A percentile compares a stretch with the other conserved stretches of the same genome.
Evolutionary conservation across 2,888 invertebrate genomes (phyloP).

Genomic region (Shargacucullia verbasci): DNA sequence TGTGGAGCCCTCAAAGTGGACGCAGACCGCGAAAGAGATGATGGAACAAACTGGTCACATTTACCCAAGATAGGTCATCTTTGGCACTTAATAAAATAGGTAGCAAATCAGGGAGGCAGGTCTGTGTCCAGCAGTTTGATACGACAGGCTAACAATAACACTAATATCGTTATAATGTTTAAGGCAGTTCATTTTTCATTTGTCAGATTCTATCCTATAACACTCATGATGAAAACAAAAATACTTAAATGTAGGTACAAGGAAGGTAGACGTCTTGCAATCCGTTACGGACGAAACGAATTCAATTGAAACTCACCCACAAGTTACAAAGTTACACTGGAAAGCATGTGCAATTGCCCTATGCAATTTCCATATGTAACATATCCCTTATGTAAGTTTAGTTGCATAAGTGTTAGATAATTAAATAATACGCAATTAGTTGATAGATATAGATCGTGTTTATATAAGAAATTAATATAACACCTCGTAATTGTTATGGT

Average conservation of each 20-base stretch:
- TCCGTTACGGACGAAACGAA: constrained; percentile 14
- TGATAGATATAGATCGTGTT: constrained; percentile 32
- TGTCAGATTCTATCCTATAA: not conserved
- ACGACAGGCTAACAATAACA: too few relatives aligned
- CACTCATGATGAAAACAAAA: not conserved
- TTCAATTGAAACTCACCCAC: constrained; percentile 11
- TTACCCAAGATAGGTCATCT: too few relatives aligned
- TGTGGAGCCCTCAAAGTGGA: too few relatives aligned
- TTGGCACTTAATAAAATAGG: too few relatives aligned
- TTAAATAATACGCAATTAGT: constrained; percentile 32
- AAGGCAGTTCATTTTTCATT: not conserved
- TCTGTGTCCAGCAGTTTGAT: too few relatives aligned
- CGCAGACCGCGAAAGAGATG: too few relatives aligned
- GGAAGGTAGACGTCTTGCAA: constrained; percentile 8
- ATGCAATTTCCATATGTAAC: constrained; percentile 11
- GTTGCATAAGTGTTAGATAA: constrained; percentile 40
- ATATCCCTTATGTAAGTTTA: constrained; percentile 31
- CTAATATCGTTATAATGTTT: too few relatives aligned
- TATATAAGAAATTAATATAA: constrained; percentile 38
- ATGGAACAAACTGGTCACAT: too few relatives aligned
- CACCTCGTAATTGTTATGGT: constrained; percentile 25
- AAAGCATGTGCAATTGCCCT: constrained; percentile 29
- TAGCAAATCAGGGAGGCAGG: too few relatives aligned
- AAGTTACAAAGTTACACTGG: constrained; percentile 15
- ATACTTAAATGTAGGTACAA: not conserved